Conservation (phyloP, 2,113 vertebrate species). For the Etheostoma cragini region DNA sequence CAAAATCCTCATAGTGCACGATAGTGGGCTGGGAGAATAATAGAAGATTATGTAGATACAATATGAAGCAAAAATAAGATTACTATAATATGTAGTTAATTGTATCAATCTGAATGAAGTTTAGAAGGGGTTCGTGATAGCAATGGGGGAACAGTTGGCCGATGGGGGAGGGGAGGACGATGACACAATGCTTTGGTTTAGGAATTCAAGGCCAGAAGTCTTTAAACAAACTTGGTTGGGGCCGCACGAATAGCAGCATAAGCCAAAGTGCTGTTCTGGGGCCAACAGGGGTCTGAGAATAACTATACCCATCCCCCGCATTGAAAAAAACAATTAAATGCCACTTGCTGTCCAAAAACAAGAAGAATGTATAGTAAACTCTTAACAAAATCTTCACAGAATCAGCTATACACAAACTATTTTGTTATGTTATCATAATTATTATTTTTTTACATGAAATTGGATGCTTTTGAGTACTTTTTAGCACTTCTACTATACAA, state of each 20-base stretch:
- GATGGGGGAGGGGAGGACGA: conserved; percentile 42
- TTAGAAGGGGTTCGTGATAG: background rate
- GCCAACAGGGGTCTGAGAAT: background rate
- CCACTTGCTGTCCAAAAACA: background rate
- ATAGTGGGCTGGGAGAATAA: conserved; percentile 79
- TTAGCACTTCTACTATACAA: no score
- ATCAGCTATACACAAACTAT: no score
- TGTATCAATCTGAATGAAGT: background rate
- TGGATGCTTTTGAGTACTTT: background rate
- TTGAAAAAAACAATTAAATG: no score
- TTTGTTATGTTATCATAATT: background rate
- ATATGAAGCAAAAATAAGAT: background rate
- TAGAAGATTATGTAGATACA: background rate
- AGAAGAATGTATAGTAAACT: background rate
- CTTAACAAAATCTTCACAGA: background rate
- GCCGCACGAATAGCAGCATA: background rate
- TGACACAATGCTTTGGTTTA: conserved; percentile 23
- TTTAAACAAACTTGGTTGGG: conserved; percentile 71
- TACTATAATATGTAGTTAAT: background rate
- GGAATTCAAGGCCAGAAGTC: conserved; percentile 64
- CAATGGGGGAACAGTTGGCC: conserved; percentile 28
- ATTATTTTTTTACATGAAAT: no score
- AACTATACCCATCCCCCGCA: background rate
- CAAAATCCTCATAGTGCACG: conserved; percentile 81
- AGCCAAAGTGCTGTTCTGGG: background rate